Evolutionary conservation across 1,140 invertebrate species (phyloP).

Genomic region (Neuroterus valhalla): DNA sequence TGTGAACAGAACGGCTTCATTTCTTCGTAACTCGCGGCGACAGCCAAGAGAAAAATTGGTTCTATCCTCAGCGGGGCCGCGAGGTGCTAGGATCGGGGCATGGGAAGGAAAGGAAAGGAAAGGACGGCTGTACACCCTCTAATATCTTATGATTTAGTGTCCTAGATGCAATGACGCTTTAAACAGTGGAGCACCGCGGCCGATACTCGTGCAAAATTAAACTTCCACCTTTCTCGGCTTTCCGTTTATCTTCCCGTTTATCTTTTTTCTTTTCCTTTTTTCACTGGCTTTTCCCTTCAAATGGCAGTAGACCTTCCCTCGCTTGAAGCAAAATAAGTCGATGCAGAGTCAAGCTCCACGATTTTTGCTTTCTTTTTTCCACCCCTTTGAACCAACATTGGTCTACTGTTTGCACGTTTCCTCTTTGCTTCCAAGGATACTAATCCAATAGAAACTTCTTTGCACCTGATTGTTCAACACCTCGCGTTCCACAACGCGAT

Average conservation of each 20-base stretch:
- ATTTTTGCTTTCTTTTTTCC: conserved; percentile 43
- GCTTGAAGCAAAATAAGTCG: neutral
- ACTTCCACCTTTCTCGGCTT: conserved; percentile 53
- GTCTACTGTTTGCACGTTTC: conserved; percentile 45
- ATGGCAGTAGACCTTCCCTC: conserved; percentile 24
- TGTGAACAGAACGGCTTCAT: conserved; percentile 58
- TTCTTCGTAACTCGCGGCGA: conserved; percentile 68
- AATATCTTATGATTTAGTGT: conserved; percentile 74
- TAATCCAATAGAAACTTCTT: conserved; percentile 60
- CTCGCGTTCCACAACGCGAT: conserved; percentile 32
- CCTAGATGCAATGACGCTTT: conserved; percentile 64
- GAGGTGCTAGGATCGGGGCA: conserved; percentile 54
- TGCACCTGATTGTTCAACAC: conserved; percentile 56
- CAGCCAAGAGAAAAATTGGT: conserved; percentile 70
- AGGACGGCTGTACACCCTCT: conserved; percentile 53
- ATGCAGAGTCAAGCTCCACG: conserved; percentile 11
- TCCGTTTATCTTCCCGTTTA: conserved; percentile 31
- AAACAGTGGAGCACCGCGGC: conserved; percentile 54
- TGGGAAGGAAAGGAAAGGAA: conserved; percentile 1
- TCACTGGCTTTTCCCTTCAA: conserved; percentile 6
- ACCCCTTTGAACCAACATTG: conserved; percentile 49
- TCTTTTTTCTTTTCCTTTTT: conserved; percentile 31
- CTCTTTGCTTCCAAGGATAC: conserved; percentile 50
- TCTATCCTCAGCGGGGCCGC: conserved; percentile 47
- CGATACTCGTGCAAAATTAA: conserved; percentile 69